phyloP scores from a whole-genome alignment of 53 echinoderm and acorn worm species.

The Luidia sarsii region DNA sequence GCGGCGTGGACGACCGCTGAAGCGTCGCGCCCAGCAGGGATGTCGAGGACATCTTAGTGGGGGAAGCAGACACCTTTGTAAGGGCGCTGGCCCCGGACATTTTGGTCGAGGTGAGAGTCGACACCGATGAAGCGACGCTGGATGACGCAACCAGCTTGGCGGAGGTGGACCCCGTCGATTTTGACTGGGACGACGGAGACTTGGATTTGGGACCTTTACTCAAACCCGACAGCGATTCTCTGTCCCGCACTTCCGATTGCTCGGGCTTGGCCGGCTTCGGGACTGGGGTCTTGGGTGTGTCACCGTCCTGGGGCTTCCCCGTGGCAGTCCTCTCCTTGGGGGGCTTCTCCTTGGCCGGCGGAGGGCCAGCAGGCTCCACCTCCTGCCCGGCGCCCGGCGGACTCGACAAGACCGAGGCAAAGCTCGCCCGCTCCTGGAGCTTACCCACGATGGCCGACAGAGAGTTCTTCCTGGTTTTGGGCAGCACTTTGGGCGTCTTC shows the following conservation, averaged over 20 bases:
- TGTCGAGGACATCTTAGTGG: slow-evolving; percentile 13
- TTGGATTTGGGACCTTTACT: slow-evolving; percentile 45
- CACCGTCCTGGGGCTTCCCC: slow-evolving; percentile 30
- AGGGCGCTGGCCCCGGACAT: neutral
- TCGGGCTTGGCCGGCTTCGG: slow-evolving; percentile 51
- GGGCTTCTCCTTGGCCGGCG: slow-evolving; percentile 20
- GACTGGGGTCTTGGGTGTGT: slow-evolving; percentile 6
- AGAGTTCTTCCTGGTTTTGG: slow-evolving; percentile 52
- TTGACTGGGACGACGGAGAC: slow-evolving; percentile 31
- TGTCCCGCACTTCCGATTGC: slow-evolving; percentile 39
- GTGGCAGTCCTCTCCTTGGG: slow-evolving; percentile 41
- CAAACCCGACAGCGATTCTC: slow-evolving; percentile 29
- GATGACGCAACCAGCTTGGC: slow-evolving; percentile 18
- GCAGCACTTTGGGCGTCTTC: slow-evolving; percentile 27
- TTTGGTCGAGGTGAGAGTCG: slow-evolving; percentile 1
- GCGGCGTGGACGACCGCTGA: slow-evolving; percentile 35
- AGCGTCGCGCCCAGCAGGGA: slow-evolving; percentile 3
- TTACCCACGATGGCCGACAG: slow-evolving; percentile 71
- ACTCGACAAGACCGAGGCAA: slow-evolving; percentile 3
- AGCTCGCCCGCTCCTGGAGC: slow-evolving; percentile 47
- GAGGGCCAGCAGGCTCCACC: neutral
- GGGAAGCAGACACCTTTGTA: slow-evolving; percentile 35
- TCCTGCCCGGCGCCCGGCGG: slow-evolving; percentile 34
- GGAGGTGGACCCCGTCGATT: neutral
- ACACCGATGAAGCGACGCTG: neutral